These are phyloP conservation scores for Zaprionus lineosus DNA, from an alignment of 2,888 invertebrate species.

Conservation along the genomic window DNA sequence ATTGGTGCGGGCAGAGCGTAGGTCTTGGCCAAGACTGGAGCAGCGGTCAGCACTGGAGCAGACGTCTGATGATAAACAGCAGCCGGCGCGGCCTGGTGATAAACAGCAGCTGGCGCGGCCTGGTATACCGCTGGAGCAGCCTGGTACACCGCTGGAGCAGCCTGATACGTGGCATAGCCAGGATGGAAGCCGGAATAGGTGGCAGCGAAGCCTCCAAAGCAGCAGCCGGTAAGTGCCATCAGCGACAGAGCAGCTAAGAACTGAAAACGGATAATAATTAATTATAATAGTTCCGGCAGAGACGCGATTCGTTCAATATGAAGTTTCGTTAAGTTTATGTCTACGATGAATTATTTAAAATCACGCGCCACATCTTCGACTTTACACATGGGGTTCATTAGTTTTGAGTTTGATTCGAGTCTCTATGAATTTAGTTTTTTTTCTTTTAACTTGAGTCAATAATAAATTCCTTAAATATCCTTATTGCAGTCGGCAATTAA, in stretches of 20 bases:
- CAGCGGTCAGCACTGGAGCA: conserved; percentile 31
- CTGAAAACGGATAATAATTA: conserved; percentile 58
- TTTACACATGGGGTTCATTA: no score
- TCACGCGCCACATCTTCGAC: no score
- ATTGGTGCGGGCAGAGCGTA: conserved; percentile 51
- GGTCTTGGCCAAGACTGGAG: conserved; percentile 47
- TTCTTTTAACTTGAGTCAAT: no score
- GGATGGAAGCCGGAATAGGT: conserved; percentile 77
- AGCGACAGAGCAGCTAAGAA: conserved; percentile 66
- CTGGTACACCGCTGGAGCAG: conserved; percentile 55
- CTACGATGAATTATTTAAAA: no score
- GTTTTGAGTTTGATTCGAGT: no score
- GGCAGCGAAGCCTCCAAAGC: conserved; percentile 65
- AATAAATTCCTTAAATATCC: background rate
- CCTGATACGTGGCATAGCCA: conserved; percentile 60
- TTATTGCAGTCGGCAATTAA: background rate
- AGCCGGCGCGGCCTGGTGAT: conserved; percentile 41
- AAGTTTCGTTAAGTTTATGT: no score
- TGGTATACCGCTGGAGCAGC: conserved; percentile 53
- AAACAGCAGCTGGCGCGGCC: conserved; percentile 43
- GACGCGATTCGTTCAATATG: no score
- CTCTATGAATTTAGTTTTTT: no score
- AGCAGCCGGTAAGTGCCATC: conserved; percentile 61
- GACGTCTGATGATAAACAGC: conserved; percentile 40
- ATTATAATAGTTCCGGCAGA: no score